These are phyloP conservation scores for Hylia prasina DNA, from an alignment of 2,113 vertebrate genomes.

Conservation along the genomic window DNA sequence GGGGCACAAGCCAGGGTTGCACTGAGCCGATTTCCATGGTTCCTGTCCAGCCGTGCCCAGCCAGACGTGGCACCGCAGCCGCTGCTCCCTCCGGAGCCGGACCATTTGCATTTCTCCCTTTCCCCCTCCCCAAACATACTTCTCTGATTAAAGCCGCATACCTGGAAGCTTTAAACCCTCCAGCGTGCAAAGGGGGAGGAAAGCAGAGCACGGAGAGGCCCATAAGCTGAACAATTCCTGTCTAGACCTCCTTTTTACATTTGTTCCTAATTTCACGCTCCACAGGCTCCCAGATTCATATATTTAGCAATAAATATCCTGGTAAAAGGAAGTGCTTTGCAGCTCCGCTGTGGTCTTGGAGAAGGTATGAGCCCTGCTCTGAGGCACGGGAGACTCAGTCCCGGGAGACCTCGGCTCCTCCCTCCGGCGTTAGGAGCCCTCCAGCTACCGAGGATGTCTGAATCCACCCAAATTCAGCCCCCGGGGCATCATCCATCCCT, in stretches of 20 bases:
- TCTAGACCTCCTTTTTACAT: slow-evolving; percentile 76
- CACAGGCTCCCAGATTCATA: slow-evolving; percentile 64
- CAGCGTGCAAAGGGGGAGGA: not conserved
- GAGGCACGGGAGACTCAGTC: not conserved
- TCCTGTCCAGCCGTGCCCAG: not conserved
- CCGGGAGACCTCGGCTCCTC: not conserved
- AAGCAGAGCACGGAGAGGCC: slow-evolving; percentile 20
- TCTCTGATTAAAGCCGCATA: slow-evolving; percentile 49
- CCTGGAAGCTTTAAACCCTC: slow-evolving; percentile 63
- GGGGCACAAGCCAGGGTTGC: not conserved
- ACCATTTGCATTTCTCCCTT: not conserved
- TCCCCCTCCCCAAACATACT: not conserved
- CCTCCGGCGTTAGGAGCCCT: not conserved
- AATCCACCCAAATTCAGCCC: not conserved
- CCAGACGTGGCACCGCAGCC: not conserved
- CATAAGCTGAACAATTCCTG: slow-evolving; percentile 70
- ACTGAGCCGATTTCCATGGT: not conserved
- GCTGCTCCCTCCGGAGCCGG: not conserved
- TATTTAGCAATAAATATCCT: slow-evolving; percentile 56
- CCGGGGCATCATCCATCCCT: not conserved
- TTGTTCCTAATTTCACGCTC: slow-evolving; percentile 79
- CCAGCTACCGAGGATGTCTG: not conserved
- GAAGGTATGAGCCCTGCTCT: not conserved
- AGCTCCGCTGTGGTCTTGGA: slow-evolving; percentile 2
- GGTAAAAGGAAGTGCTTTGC: slow-evolving; percentile 43